Base-by-base conservation (phyloP, 2,797 vertebrate species). In the Coregonus sp. region DNA sequence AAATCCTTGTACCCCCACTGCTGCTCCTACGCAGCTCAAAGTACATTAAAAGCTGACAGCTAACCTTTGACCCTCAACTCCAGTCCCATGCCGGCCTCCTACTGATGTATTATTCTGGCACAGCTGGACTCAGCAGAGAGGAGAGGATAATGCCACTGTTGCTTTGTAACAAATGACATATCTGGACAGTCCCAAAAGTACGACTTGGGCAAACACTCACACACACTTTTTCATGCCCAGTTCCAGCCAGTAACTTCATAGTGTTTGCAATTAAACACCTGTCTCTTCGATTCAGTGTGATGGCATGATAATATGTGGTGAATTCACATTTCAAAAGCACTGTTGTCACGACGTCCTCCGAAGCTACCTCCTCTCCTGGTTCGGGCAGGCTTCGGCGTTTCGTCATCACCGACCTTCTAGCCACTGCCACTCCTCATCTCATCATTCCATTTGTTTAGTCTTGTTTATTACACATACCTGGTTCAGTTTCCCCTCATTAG, bases 31-130 rank as follows among this genome's bases (percentile, higher is more conserved):
- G 80, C 75, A 79, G 75, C 82, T 85, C 85, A 86, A 56, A 70
- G 76, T 80, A 81, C 78, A 80, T 88, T 83, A 82, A 86, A 83
- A 82, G 72, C 81, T 86, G 82, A 86, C 83, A 86, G 78, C 66
- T 50, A 75, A 88, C 84, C 86, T 83, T 73, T 88, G 78, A 86
- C 85, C 85, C 35, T 31, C 59, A 3, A 31, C 81, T 80, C 73
- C 75, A 84, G 80, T 76, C 71, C 75, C 75, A 56, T 25, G 5
- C 40, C 9, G 9, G 40, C 76, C 78, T 70, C 80, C 75, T 66
- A 75, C 78, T 78, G 52, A 72, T 74, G 66, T 79, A 84, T 85
- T 86, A 76, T 87, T 84, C 70, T 70, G 52, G 70, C 81, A 84
- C 81, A 85, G 84, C 80, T 85, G 86, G 84, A 87, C 80, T 75